Base-by-base conservation (phyloP, 2,888 invertebrate genomes). In the Cosmia trapezina region DNA sequence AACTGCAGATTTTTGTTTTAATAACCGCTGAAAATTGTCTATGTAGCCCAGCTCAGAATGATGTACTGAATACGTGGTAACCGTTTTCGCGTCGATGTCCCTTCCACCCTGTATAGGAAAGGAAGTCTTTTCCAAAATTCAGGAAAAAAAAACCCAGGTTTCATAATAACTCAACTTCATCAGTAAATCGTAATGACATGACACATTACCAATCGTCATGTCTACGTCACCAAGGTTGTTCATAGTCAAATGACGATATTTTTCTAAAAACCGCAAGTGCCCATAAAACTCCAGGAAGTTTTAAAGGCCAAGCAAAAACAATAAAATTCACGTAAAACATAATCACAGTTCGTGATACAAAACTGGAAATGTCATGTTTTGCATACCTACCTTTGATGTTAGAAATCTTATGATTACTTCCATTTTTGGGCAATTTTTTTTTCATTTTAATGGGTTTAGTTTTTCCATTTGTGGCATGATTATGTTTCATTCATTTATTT, bases 341-440 rank as follows among this genome's bases (percentile, higher is more conserved):
- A 76, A 83, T 73, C 47, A 56, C 28, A 28, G n/a, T 57, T 71
- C 64, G 73, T 60, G 51, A 70, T 64, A 80, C 4, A 57, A 80
- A 77, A 75, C 59, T 83, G 68, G 64, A 75, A 84, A 81, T 83
- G 74, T 66, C 69, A 70, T 61, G 71, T 70, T 81, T 76, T 70
- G 67, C 74, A 84, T 80, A 41, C 0, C n/a, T 80, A 41, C 0
- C n/a, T 83, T 57, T 67, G 33, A 37, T 49, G 61, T 43, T 4
- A 67, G 19, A 43, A 66, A 71, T 43, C 37, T 63, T 22, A 56
- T 28, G 28, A 41, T 56, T 12, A 33, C 12, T 53, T 66, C 71
- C 43, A 49, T 73, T 43, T 77, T 75, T 68, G 70, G 67, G 11
- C 4, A 62, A 51, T n/a, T n/a, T n/a, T n/a, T n/a, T n/a, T n/a